A percentile compares a stretch with the other conserved stretches of the same genome.
These are phyloP conservation scores for Calycopis cecrops DNA, from an alignment of 1,140 invertebrate genomes.

Conservation along the genomic window DNA sequence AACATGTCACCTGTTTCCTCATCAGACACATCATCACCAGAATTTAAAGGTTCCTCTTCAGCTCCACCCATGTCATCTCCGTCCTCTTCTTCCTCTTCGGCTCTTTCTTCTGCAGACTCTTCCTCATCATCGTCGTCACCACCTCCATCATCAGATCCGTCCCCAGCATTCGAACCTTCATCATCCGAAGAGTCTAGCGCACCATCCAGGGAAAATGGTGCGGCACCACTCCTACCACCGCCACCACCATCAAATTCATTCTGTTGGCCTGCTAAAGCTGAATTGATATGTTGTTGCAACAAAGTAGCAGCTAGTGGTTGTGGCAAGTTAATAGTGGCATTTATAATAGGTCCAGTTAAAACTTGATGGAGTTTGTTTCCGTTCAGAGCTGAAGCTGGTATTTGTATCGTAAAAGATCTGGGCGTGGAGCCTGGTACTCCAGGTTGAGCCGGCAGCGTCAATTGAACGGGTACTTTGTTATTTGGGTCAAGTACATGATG, in stretches of 20 bases:
- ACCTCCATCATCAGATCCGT: constrained; percentile 83
- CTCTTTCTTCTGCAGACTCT: constrained; percentile 74
- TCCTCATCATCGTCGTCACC: constrained; percentile 86
- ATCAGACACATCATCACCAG: constrained; percentile 97
- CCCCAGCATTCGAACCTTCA: constrained; percentile 76
- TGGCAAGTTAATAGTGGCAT: constrained; percentile 89
- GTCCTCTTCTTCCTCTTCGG: constrained; percentile 80
- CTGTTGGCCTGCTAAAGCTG: constrained; percentile 74
- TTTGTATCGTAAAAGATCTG: constrained; percentile 87
- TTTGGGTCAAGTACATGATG: constrained; percentile 67
- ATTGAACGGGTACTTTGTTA: constrained; percentile 74
- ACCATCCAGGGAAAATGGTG: constrained; percentile 62
- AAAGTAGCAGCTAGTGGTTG: constrained; percentile 84
- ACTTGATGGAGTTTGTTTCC: constrained; percentile 80
- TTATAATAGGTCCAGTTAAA: constrained; percentile 88
- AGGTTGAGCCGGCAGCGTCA: constrained; percentile 83
- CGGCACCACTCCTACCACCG: constrained; percentile 55
- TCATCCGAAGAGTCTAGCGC: constrained; percentile 69
- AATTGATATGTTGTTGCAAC: constrained; percentile 91
- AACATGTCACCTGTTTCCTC: constrained; percentile 96
- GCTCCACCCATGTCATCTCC: constrained; percentile 79
- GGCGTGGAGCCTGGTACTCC: constrained; percentile 80
- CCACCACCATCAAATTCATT: constrained; percentile 67
- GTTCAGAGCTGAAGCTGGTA: constrained; percentile 87
- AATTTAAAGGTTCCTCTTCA: constrained; percentile 95